A percentile compares a stretch with the other conserved stretches of the same genome.
These are phyloP conservation scores for Subacronicta megacephala DNA, from an alignment of 2,888 invertebrate genomes.

Conservation along the genomic window DNA sequence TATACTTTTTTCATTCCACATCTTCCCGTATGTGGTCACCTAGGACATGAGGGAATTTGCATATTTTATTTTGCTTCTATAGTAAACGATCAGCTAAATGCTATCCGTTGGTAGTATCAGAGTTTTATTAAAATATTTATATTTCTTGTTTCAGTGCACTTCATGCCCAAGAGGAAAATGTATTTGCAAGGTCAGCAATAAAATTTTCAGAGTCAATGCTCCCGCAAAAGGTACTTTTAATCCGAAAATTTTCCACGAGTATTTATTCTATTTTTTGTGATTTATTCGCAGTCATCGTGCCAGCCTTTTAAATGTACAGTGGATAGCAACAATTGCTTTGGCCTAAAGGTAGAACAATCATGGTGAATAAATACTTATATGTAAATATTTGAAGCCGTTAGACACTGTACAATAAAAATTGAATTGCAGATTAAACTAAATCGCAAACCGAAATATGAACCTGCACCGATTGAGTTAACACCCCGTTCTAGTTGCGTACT, in stretches of 20 bases:
- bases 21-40: too few species aligned
- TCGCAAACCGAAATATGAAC: constrained; percentile 70
- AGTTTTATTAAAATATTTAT: background rate
- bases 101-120: too few species aligned
- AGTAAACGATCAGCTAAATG: too few species aligned
- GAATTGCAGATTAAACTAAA: constrained; percentile 72
- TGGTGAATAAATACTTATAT: background rate
- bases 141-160: constrained; percentile 54
- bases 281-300: constrained; percentile 56
- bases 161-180: constrained; percentile 60
- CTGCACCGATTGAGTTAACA: constrained; percentile 71
- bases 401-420: constrained; percentile 5
- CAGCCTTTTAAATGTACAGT: constrained; percentile 60
- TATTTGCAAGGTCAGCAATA: constrained; percentile 61
- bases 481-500: constrained; percentile 78
- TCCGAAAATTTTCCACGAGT: background rate
- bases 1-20: too few species aligned
- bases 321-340: constrained; percentile 67
- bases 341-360: constrained; percentile 67
- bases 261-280: constrained; percentile 5
- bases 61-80: too few species aligned
- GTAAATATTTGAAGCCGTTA: background rate
- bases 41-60: too few species aligned
- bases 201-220: background rate
- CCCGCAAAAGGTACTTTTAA: constrained; percentile 2